Percentiles rank a stretch among this genome's conserved stretches.
phyloP scores from a whole-genome alignment of 1,140 invertebrate species.

The Brachionus calyciflorus region DNA sequence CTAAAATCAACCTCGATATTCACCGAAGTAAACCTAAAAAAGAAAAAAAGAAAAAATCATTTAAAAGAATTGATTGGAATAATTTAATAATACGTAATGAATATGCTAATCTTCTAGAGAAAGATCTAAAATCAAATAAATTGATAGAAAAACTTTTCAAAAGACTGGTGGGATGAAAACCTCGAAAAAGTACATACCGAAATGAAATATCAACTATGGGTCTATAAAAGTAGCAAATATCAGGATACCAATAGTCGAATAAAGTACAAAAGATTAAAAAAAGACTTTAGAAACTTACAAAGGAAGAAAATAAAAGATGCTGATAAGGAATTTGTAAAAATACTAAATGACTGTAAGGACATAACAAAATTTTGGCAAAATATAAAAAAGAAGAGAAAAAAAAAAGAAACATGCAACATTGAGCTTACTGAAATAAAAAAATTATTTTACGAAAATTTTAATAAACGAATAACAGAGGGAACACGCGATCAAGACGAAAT shows the following conservation, averaged over 20 bases:
- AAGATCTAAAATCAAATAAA: neutral
- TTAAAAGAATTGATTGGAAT: constrained; percentile 20
- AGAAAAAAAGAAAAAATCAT: neutral
- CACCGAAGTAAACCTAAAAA: neutral
- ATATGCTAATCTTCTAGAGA: neutral
- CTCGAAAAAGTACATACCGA: constrained; percentile 6
- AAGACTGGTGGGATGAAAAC: constrained; percentile 20
- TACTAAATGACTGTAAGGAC: neutral
- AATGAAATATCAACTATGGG: constrained; percentile 33
- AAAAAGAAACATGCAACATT: neutral
- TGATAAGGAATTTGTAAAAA: constrained; percentile 11
- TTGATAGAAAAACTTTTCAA: neutral
- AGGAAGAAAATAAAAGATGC: neutral
- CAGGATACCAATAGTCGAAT: neutral
- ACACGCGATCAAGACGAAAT: constrained; percentile 2
- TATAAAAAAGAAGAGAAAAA: neutral
- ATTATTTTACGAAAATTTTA: constrained; percentile 26
- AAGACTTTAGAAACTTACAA: constrained; percentile 26
- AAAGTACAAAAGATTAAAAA: constrained; percentile 39
- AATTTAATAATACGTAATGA: neutral
- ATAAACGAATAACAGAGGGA: neutral
- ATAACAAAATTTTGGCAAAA: neutral
- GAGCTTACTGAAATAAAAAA: neutral
- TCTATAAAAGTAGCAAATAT: constrained; percentile 16
- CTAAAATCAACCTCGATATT: neutral